These are phyloP conservation scores for Oscheius myriophilus DNA, from an alignment of 2,888 invertebrate genomes.

Conservation along the genomic window DNA sequence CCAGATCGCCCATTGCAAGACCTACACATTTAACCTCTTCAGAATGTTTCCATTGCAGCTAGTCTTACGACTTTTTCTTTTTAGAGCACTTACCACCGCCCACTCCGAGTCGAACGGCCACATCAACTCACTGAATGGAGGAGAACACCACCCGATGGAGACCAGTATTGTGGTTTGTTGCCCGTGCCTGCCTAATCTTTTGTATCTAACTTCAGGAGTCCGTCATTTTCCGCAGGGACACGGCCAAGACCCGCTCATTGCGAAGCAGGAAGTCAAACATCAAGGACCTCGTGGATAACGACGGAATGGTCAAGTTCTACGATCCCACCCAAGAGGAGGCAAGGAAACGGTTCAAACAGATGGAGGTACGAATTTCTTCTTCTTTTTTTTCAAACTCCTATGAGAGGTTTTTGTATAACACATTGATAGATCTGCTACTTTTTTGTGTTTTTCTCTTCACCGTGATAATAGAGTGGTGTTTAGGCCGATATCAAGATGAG, in stretches of 20 bases:
- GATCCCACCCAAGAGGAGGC: conserved; percentile 41
- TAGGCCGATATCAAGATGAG: not conserved
- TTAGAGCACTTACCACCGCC: not conserved
- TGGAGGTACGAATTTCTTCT: no score
- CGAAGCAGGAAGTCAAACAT: conserved; percentile 1
- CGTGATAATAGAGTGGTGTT: no score
- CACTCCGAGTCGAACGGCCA: conserved; percentile 31
- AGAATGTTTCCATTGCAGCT: no score
- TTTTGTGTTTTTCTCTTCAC: no score
- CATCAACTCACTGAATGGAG: conserved; percentile 2
- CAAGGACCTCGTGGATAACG: conserved; percentile 38
- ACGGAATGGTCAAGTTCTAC: conserved; percentile 43
- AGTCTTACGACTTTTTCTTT: not conserved
- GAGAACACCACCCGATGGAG: conserved; percentile 12
- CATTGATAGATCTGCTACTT: no score
- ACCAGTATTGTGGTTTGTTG: not conserved
- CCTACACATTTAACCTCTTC: no score
- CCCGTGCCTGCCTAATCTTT: no score
- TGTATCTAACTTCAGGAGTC: conserved; percentile 8
- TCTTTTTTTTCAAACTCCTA: no score
- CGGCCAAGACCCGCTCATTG: conserved; percentile 3
- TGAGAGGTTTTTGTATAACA: no score
- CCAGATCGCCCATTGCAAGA: no score
- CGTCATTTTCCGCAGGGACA: conserved; percentile 1
- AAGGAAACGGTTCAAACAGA: conserved; percentile 30